These are phyloP conservation scores for Bibio marci DNA, from an alignment of 2,888 invertebrate genomes.

Conservation along the genomic window DNA sequence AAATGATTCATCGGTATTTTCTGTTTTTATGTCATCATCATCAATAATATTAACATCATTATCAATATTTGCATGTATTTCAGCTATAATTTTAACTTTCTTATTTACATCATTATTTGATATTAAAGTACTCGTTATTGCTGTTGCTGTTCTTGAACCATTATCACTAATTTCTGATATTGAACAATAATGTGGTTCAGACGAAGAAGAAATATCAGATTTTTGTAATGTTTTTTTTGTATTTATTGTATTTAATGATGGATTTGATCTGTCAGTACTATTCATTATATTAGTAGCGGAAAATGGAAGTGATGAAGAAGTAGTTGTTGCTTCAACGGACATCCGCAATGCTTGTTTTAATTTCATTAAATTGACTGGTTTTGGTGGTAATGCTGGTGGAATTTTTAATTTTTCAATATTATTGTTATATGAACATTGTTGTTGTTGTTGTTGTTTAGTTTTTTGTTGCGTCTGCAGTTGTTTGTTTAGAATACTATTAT, in stretches of 20 bases:
- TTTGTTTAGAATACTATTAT: constrained; percentile 10
- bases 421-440: constrained; percentile 2
- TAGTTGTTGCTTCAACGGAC: too few species aligned
- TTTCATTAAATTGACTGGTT: constrained; percentile 55
- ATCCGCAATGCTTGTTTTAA: constrained; percentile 35
- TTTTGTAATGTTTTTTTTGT: too few species aligned
- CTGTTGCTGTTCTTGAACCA: too few species aligned
- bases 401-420: constrained; percentile 16
- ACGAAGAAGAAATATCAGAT: too few species aligned
- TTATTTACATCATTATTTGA: constrained; percentile 10
- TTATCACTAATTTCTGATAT: constrained; percentile 44
- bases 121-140: too few species aligned
- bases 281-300: constrained; percentile 30
- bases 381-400: constrained; percentile 62
- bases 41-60: constrained; percentile 8
- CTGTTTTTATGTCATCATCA: constrained; percentile 18
- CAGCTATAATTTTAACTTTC: constrained; percentile 44
- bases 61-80: constrained; percentile 22
- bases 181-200: constrained; percentile 59
- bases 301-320: constrained; percentile 31
- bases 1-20: constrained; percentile 25
- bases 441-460: constrained; percentile 12
- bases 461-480: constrained; percentile 11
- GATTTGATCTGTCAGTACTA: constrained; percentile 12
- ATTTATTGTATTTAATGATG: too few species aligned